Percentiles rank a stretch among this genome's conserved stretches.
Conservation (phyloP, 2,113 vertebrate genomes). For the Chiloscyllium plagiosum region DNA sequence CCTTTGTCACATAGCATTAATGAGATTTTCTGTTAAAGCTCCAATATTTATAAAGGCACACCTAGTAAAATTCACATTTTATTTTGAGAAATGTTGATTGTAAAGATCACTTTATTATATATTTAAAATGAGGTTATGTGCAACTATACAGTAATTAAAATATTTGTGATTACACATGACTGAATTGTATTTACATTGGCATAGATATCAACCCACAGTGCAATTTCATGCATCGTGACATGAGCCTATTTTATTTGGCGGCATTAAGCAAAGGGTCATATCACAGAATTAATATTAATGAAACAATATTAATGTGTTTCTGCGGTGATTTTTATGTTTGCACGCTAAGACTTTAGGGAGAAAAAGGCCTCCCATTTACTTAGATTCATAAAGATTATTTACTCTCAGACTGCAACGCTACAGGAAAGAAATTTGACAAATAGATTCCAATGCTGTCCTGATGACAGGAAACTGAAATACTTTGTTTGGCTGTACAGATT, state of each 20-base stretch:
- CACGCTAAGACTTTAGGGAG: background rate
- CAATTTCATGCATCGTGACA: background rate
- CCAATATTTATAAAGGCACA: background rate
- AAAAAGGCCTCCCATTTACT: background rate
- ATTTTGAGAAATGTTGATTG: background rate
- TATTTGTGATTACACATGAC: background rate
- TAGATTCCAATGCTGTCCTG: background rate
- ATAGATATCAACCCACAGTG: background rate
- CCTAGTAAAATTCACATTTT: background rate
- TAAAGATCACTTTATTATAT: background rate
- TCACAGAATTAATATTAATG: slow-evolving; percentile 11
- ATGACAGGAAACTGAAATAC: background rate
- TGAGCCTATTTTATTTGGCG: background rate
- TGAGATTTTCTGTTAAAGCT: background rate
- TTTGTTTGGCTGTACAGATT: background rate
- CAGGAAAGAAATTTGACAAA: background rate
- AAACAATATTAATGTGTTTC: background rate
- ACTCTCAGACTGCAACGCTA: background rate
- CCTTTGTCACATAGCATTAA: background rate
- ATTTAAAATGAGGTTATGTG: background rate
- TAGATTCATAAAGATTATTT: background rate
- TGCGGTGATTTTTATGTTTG: slow-evolving; percentile 6
- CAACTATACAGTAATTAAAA: background rate
- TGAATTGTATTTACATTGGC: background rate
- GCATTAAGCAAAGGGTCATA: background rate